These are phyloP conservation scores for Esperia sulphurella DNA, from an alignment of 2,888 invertebrate genomes.

Conservation along the genomic window DNA sequence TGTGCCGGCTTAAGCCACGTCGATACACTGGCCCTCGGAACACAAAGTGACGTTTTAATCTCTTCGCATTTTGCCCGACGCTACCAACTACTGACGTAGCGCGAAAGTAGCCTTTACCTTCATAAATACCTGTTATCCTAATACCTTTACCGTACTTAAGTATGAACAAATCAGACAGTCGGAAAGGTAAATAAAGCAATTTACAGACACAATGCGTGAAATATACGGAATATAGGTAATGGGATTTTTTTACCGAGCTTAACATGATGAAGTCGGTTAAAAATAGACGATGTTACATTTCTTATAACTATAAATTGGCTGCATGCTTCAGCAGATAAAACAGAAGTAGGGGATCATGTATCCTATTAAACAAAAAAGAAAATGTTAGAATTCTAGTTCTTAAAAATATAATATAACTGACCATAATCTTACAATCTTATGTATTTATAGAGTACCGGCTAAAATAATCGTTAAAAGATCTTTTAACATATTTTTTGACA, in stretches of 20 bases:
- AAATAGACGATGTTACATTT: background rate
- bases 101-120: background rate
- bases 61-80: constrained; percentile 20
- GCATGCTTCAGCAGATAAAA: constrained; percentile 4
- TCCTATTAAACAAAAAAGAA: constrained; percentile 1
- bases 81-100: constrained; percentile 4
- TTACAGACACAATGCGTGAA: too few species aligned
- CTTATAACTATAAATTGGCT: constrained; percentile 9
- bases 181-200: background rate
- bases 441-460: constrained; percentile 12
- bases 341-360: constrained; percentile 12
- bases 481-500: constrained; percentile 2
- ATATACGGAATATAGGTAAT: too few species aligned
- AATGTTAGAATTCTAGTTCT: background rate
- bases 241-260: too few species aligned
- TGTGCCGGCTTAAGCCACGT: constrained; percentile 65
- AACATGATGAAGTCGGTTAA: constrained; percentile 1
- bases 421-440: constrained; percentile 6
- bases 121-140: constrained; percentile 1
- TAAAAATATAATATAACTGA: background rate
- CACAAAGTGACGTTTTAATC: constrained; percentile 55
- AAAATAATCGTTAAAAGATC: too few species aligned
- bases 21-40: constrained; percentile 52
- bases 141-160: background rate
- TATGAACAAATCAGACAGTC: constrained; percentile 1